A percentile compares a stretch with the other conserved stretches of the same genome.
These are phyloP conservation scores for Orchestes rusci DNA, from an alignment of 2,888 invertebrate species.

Conservation along the genomic window DNA sequence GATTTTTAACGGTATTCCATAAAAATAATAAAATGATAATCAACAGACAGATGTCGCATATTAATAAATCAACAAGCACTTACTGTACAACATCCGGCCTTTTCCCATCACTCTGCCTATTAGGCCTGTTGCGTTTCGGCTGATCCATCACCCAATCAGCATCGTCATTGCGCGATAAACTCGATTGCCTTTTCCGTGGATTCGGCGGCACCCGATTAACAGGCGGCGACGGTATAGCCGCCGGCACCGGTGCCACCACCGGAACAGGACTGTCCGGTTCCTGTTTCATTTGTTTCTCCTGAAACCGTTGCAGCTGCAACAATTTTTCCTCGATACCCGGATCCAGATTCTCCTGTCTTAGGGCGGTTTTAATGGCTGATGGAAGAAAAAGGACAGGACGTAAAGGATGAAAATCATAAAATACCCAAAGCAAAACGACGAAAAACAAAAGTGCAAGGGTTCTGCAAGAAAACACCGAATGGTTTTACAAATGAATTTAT, in stretches of 20 bases:
- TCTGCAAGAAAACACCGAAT: constrained; percentile 32
- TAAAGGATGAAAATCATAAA: constrained; percentile 25
- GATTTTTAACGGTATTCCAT: no score
- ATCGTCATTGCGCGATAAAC: constrained; percentile 40
- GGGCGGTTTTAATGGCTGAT: constrained; percentile 83
- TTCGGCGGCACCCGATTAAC: constrained; percentile 4
- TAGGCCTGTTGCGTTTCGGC: constrained; percentile 40
- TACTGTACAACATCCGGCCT: constrained; percentile 37
- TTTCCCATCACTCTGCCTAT: constrained; percentile 33
- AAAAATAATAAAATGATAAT: no score
- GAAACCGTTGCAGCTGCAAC: constrained; percentile 77
- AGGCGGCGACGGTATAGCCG: constrained; percentile 12
- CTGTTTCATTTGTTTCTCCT: constrained; percentile 69
- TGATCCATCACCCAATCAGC: constrained; percentile 46
- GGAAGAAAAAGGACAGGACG: constrained; percentile 14
- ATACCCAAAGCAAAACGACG: constrained; percentile 40
- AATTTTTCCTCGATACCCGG: constrained; percentile 91
- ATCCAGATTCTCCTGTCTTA: constrained; percentile 84
- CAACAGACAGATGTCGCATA: no score
- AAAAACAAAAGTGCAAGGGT: constrained; percentile 34
- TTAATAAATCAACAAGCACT: constrained; percentile 33
- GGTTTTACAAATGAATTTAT: constrained; percentile 33
- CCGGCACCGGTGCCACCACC: constrained; percentile 34
- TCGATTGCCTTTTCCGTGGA: constrained; percentile 40
- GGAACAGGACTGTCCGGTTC: constrained; percentile 36